Percentiles rank a stretch among this genome's conserved stretches.
Conservation (phyloP, 2,113 vertebrate species). For the Galeopterus variegatus region DNA sequence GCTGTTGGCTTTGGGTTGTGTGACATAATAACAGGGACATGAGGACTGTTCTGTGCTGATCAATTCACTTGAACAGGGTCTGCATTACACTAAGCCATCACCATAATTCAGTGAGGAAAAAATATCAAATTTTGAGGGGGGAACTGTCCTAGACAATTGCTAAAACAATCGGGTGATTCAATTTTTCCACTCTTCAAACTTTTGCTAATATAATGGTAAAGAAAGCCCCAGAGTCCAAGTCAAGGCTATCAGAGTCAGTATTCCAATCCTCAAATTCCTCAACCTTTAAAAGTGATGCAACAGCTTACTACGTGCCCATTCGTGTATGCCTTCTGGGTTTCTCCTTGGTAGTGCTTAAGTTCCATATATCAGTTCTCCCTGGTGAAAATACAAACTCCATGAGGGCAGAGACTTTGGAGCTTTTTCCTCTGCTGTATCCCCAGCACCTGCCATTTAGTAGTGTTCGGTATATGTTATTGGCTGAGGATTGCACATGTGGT, state of each 20-base stretch:
- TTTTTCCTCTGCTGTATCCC: background rate
- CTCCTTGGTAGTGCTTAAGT: background rate
- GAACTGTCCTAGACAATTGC: background rate
- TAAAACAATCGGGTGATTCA: background rate
- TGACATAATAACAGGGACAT: background rate
- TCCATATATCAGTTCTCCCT: background rate
- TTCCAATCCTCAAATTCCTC: constrained; percentile 8
- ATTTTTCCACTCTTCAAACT: background rate
- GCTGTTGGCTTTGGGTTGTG: background rate
- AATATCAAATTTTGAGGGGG: background rate
- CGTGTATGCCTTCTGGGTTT: background rate
- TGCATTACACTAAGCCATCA: background rate
- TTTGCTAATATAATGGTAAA: background rate
- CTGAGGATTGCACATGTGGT: background rate
- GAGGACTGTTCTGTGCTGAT: background rate
- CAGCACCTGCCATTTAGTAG: background rate
- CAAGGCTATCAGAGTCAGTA: background rate
- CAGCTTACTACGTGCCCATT: background rate
- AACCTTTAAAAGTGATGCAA: constrained; percentile 7
- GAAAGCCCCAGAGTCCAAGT: background rate
- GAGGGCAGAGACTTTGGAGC: background rate
- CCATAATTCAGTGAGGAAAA: background rate
- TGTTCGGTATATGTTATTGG: background rate
- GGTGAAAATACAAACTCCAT: background rate
- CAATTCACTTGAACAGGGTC: background rate